Conservation (phyloP, 2,888 invertebrate genomes). For the Agriopis marginaria region DNA sequence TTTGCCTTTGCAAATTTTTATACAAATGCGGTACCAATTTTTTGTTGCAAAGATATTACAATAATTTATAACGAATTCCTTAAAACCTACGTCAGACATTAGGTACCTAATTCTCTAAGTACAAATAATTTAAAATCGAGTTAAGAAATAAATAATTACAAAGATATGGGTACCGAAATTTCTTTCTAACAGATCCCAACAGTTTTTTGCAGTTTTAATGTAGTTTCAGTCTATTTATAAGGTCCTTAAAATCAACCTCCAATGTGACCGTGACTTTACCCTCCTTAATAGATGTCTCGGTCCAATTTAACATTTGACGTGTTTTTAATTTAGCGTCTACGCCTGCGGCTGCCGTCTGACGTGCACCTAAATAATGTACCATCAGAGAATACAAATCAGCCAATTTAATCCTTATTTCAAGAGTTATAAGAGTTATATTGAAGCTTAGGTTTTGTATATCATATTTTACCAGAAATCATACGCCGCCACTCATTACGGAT, state of each 20-base stretch:
- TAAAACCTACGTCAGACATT: too few relatives aligned
- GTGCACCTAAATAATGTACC: constrained; percentile 73
- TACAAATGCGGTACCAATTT: too few relatives aligned
- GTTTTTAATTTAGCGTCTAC: constrained; percentile 85
- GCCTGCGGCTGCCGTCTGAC: constrained; percentile 82
- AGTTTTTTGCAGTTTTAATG: neutral
- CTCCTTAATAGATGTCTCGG: constrained; percentile 85
- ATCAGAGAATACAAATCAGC: neutral
- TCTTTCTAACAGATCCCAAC: too few relatives aligned
- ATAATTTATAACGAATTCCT: too few relatives aligned
- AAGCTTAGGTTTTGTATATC: constrained; percentile 30
- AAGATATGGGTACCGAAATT: too few relatives aligned
- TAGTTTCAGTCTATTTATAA: neutral
- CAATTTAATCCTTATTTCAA: constrained; percentile 10
- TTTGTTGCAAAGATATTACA: too few relatives aligned
- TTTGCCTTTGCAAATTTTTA: too few relatives aligned
- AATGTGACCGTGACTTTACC: constrained; percentile 60
- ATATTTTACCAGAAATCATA: constrained; percentile 80
- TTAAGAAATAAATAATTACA: too few relatives aligned
- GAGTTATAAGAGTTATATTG: neutral
- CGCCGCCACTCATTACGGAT: constrained; percentile 76
- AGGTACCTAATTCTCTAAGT: too few relatives aligned
- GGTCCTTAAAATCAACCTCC: constrained; percentile 27
- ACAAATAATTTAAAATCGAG: too few relatives aligned
- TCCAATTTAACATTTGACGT: constrained; percentile 86